A percentile compares a stretch with the other conserved stretches of the same genome.
Conservation (phyloP, 2,888 invertebrate genomes). For the Meganola albula region DNA sequence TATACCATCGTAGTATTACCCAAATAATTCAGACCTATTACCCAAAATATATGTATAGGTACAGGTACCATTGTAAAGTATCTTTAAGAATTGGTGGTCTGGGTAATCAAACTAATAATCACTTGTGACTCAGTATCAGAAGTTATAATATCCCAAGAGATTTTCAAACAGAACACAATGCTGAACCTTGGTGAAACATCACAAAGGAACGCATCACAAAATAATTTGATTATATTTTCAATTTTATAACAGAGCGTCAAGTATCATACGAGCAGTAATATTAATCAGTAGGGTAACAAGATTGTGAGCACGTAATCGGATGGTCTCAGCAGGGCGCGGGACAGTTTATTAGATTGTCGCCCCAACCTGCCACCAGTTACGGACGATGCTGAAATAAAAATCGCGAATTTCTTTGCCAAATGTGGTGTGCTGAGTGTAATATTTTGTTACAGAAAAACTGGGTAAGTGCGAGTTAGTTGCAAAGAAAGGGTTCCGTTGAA, state of each 20-base stretch:
- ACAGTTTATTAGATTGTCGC: slow-evolving; percentile 72
- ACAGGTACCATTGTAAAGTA: too few species aligned
- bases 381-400: slow-evolving; percentile 27
- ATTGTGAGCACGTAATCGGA: slow-evolving; percentile 66
- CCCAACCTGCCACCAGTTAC: slow-evolving; percentile 56
- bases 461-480: too few species aligned
- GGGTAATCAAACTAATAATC: too few species aligned
- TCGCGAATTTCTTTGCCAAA: slow-evolving; percentile 24
- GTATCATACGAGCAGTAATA: slow-evolving; percentile 52
- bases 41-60: too few species aligned
- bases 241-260: slow-evolving; percentile 48
- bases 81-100: too few species aligned
- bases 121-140: too few species aligned
- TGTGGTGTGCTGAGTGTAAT: slow-evolving; percentile 15
- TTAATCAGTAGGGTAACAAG: slow-evolving; percentile 76
- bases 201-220: slow-evolving; percentile 18
- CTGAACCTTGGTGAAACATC: slow-evolving; percentile 4
- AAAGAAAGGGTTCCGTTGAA: too few species aligned
- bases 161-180: too few species aligned
- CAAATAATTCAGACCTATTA: too few species aligned
- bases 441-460: slow-evolving; percentile 6
- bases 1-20: too few species aligned
- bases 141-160: too few species aligned
- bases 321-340: slow-evolving; percentile 66
- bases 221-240: slow-evolving; percentile 52